phyloP scores from a whole-genome alignment of 2,113 vertebrate species.

The Morone saxatilis region DNA sequence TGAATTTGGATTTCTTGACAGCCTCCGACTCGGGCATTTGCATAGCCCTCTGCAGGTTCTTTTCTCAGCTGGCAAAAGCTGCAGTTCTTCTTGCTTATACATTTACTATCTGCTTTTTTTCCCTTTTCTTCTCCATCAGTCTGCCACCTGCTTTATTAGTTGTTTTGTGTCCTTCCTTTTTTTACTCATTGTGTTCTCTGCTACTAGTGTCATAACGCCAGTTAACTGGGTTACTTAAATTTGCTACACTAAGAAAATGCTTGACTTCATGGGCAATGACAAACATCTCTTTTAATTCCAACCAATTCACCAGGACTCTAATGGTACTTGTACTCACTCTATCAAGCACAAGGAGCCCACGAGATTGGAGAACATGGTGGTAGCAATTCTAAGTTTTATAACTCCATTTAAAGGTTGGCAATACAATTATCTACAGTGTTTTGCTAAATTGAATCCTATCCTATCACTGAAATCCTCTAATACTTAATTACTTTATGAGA shows the following conservation, averaged over 20 bases:
- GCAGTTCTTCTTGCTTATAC: constrained; percentile 7
- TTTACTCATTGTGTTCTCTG: background rate
- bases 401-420: constrained; percentile 31
- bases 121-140: background rate
- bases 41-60: constrained; percentile 58
- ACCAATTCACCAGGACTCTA: constrained; percentile 31
- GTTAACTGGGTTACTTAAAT: constrained; percentile 9
- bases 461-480: constrained; percentile 7
- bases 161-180: background rate
- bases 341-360: constrained; percentile 26
- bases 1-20: constrained; percentile 61
- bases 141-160: background rate
- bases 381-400: constrained; percentile 34
- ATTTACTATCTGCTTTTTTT: background rate
- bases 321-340: constrained; percentile 35
- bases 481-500: constrained; percentile 40
- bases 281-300: constrained; percentile 47
- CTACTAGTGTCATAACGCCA: background rate
- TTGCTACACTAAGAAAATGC: constrained; percentile 13
- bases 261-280: constrained; percentile 40
- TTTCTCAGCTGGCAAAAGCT: constrained; percentile 37
- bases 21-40: constrained; percentile 44
- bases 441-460: constrained; percentile 37
- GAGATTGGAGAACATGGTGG: constrained; percentile 2
- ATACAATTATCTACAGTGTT: constrained; percentile 37